Conservation (phyloP, 2,888 invertebrate genomes). For the Dryomyza anilis region DNA sequence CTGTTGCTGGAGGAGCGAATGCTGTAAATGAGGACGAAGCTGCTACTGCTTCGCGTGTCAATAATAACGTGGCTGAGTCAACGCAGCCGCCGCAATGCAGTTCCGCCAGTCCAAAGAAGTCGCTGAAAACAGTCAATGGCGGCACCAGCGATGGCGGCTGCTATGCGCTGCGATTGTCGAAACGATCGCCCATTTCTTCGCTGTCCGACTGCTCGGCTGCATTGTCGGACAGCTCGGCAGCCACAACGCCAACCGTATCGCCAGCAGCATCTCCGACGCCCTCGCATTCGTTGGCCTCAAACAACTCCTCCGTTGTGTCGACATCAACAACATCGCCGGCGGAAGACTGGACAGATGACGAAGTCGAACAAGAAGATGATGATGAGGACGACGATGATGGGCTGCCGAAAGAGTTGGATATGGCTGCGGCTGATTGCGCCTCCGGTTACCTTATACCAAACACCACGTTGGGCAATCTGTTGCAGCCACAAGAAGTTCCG, state of each 20-base stretch:
- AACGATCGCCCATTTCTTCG: conserved; percentile 42
- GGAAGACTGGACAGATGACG: conserved; percentile 52
- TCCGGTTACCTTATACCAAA: conserved; percentile 61
- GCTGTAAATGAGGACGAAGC: not conserved
- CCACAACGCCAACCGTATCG: conserved; percentile 49
- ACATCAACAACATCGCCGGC: conserved; percentile 52
- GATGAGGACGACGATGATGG: conserved; percentile 41
- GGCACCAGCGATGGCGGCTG: conserved; percentile 32
- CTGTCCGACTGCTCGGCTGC: too few relatives aligned
- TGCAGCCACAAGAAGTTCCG: conserved; percentile 60
- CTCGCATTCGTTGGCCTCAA: conserved; percentile 52
- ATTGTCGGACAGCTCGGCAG: conserved; percentile 45
- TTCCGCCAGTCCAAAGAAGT: conserved; percentile 30
- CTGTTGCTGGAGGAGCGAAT: conserved; percentile 15
- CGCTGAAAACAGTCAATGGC: conserved; percentile 29
- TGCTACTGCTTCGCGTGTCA: not conserved
- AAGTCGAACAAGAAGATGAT: too few relatives aligned
- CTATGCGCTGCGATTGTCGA: conserved; percentile 3
- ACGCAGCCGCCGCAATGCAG: conserved; percentile 36
- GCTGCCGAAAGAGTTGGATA: conserved; percentile 44
- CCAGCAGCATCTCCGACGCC: conserved; percentile 54
- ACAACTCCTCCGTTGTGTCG: conserved; percentile 49
- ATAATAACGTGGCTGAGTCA: conserved; percentile 21
- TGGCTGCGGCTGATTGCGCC: conserved; percentile 57
- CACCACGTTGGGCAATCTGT: conserved; percentile 60